These are phyloP conservation scores for Mormyrus iriodes DNA, from an alignment of 2,113 vertebrate genomes.

Conservation along the genomic window DNA sequence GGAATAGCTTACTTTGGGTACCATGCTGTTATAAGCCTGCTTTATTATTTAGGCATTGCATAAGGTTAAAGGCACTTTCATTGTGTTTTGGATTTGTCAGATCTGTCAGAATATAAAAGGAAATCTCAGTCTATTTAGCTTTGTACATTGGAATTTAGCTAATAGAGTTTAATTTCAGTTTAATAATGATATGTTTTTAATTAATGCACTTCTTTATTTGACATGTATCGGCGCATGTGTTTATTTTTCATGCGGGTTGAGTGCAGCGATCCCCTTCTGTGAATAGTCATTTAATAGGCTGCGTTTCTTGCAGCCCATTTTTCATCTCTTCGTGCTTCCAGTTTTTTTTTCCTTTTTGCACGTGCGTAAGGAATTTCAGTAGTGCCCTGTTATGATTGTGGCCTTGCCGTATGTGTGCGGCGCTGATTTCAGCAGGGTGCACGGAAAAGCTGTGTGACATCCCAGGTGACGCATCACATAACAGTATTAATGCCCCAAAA, in stretches of 20 bases:
- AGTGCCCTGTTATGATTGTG: neutral
- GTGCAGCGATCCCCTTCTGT: neutral
- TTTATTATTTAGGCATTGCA: neutral
- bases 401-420: neutral
- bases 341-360: neutral
- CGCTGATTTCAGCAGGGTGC: neutral
- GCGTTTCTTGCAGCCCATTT: neutral
- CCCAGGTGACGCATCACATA: neutral
- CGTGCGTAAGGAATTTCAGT: neutral
- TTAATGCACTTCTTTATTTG: neutral
- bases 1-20: neutral
- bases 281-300: neutral
- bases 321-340: neutral
- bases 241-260: neutral
- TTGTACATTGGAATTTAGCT: neutral
- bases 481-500: slow-evolving; percentile 2
- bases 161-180: neutral
- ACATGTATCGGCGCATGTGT: neutral
- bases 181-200: neutral
- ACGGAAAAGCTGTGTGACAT: neutral
- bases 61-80: neutral
- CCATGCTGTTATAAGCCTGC: neutral
- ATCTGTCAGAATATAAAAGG: neutral
- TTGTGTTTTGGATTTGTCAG: neutral
- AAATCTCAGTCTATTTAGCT: neutral